Evolutionary conservation across 1,140 invertebrate genomes (phyloP), one percentile per base, ranked within the genome.

Genomic region (Augochlora pura): DNA sequence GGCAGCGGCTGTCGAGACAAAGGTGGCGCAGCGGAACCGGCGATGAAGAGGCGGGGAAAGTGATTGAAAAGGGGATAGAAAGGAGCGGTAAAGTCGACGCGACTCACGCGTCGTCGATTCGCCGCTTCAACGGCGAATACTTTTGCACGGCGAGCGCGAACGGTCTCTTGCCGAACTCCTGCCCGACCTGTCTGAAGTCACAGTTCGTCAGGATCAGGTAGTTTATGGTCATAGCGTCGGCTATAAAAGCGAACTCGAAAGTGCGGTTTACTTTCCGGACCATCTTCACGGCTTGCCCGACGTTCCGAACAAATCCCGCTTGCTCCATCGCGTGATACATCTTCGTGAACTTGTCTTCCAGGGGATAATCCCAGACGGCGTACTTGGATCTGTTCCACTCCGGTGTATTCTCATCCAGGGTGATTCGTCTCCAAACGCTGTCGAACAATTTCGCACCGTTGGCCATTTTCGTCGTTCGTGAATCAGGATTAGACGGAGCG

Each of bases 361-460:
- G 97, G 0, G 98, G 98, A 92, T 99, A 99, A 91, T 99, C 98
- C 98, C 98, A 99, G 0, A 99, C 97, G 0, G 98, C 98, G 27
- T 99, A 91, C 91, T 98, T 97, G 0, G 97, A 96, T 75, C 97
- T 92, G 88, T 99, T 97, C 1, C 97, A 94, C 54, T 97, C 96
- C 27, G 94, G 95, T 25, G 98, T 91, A 71, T 96, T 97, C 90
- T 98, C 97, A 86, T 99, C 97, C 18, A 99, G 92, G 46, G 97
- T 98, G 95, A 99, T 98, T 84, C 98, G 96, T 91, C 98, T 99
- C 98, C 98, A 99, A 84, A 98, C 98, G 88, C 97, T 98, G 88
- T 0, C 0, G 9, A 59, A 59, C n/a, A 46, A 54, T 38, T 52
- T 68, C 32, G 32, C 32, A 32, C 32, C 32, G 32, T 32, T 32